A percentile compares a stretch with the other conserved stretches of the same genome.
Conservation (phyloP, 1,140 invertebrate species). For the Drosophila auraria region DNA sequence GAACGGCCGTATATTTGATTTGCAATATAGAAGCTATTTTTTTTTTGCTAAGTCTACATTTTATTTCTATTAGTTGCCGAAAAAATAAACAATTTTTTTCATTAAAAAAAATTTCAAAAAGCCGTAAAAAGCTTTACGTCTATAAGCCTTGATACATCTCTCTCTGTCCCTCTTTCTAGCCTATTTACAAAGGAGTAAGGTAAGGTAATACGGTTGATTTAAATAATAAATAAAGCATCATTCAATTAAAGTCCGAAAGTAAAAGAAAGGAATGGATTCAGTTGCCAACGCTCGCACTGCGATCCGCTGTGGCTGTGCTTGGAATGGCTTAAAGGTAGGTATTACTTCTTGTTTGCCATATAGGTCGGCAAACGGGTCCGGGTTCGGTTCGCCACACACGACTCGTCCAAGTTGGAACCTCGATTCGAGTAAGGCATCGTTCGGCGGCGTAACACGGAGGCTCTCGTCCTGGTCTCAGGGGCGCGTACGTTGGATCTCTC, state of each 20-base stretch:
- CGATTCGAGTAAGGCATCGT: background rate
- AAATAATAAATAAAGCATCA: background rate
- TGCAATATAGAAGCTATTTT: no score
- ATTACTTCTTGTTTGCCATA: background rate
- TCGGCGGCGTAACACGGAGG: background rate
- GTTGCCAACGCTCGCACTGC: constrained; percentile 12
- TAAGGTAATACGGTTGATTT: background rate
- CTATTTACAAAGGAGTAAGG: background rate
- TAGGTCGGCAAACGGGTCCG: constrained; percentile 3
- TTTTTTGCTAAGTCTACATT: no score
- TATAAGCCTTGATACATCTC: constrained; percentile 3
- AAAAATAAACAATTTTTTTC: no score
- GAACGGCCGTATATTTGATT: no score
- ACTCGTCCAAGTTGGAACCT: background rate
- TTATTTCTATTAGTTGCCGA: no score
- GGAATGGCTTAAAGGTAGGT: background rate
- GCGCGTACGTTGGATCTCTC: background rate
- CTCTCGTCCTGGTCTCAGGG: background rate
- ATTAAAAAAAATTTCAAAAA: background rate
- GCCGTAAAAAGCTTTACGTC: background rate
- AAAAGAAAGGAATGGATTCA: background rate
- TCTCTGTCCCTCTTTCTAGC: background rate
- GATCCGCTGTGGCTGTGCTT: constrained; percentile 1
- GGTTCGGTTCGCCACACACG: constrained; percentile 26
- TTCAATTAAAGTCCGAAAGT: background rate